Evolutionary conservation across 1,140 invertebrate genomes (phyloP), one percentile per base, ranked within the genome.

Genomic region (Papilio glaucus): DNA sequence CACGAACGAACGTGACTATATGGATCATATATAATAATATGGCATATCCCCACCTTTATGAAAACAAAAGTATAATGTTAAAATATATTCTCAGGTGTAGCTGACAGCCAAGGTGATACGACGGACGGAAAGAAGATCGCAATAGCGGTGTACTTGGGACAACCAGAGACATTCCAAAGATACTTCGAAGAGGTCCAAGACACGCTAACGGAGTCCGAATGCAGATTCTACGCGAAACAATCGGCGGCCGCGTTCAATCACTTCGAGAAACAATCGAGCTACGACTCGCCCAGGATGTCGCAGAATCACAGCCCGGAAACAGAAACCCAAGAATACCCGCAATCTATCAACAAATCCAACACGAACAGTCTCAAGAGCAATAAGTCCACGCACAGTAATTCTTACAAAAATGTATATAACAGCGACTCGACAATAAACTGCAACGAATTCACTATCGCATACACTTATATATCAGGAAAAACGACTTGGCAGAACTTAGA

Each of bases 401-500:
- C 92, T 1, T 93, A 90, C 76, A 94, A 93, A 75, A 93, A 93
- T 77, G 87, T 89, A 70, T 93, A 92, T 75, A 93, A 93, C 81
- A 93, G 92, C 88, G 93, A 93, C 72, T 93, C 92, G 82, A 94
- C 92, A 74, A 90, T 94, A 83, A 94, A 93, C 72, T 92, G 90
- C 74, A 94, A 94, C 83, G 95, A 96, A 86, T 95, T 95, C 71
- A 94, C 97, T 4, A 98, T 99, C 85, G 98, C 98, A 5, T 97
- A 95, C 76, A 96, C 98, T 4, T 97, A 96, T 82, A 97, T 99
- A 60, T 97, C 97, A 79, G 96, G 97, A 38, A 98, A 98, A 90
- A 98, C 98, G 0, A 98, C 97, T 38, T 99, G 99, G 99, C 97
- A 98, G 85, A 96, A 98, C 79, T 93, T 99, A 74, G 98, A 99